Evolutionary conservation across 1,140 invertebrate genomes (phyloP), one percentile per base, ranked within the genome.

Genomic region (Papilio dardanus): DNA sequence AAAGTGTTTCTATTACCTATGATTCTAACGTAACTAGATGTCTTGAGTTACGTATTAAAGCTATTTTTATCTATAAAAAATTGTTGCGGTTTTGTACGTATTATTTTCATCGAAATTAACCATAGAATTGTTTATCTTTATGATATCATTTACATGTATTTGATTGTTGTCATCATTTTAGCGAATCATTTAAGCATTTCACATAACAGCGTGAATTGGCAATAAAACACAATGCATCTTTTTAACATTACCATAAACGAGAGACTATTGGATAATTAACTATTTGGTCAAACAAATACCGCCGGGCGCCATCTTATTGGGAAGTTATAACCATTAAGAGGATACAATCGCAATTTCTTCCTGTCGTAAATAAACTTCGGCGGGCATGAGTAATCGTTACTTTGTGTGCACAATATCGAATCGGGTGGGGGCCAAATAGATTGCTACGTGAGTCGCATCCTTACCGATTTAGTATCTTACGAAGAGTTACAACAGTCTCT

Each of bases 261-360:
- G 28, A n/a, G 19, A 30, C 35, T 33, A 46, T 69, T 40, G 77
- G 67, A 67, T 76, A 75, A 81, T 79, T 73, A 75, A 73, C 67
- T 68, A 65, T 80, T 79, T 79, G 78, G 76, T 74, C 81, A 81
- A 81, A 82, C 77, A 83, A 62, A 50, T 80, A 82, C 79, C 80
- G 76, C 76, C 81, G 76, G 75, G 82, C 81, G 81, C 78, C 83
- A 54, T 81, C 81, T 81, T 90, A 90, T 89, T 88, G 79, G 88
- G 90, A 90, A 89, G 86, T 92, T 92, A 92, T 92, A 89, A 86
- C 88, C 88, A 91, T 92, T 91, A 88, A 83, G 79, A 90, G 88
- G 87, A 92, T 86, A 90, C 88, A 92, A 91, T 92, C 79, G 89
- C 90, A 92, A 92, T 92, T 91, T 90, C 89, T 91, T 92, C 90